These are phyloP conservation scores for Orientallactaga bullata DNA, from an alignment of 2,113 vertebrate species.

Conservation along the genomic window DNA sequence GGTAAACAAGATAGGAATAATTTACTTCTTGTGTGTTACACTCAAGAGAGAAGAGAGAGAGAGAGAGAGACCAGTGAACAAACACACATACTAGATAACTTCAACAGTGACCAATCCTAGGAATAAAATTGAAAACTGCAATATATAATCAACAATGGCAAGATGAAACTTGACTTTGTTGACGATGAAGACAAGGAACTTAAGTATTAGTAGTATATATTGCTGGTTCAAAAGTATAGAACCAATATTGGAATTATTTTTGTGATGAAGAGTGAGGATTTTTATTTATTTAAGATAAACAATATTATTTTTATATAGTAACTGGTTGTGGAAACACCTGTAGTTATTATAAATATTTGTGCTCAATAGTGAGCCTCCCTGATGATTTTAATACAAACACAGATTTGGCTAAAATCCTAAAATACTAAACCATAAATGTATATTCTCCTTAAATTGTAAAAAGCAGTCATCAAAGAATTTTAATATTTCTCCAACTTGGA, in stretches of 20 bases:
- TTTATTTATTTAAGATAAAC: not conserved
- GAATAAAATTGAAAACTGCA: not conserved
- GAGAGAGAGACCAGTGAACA: not conserved
- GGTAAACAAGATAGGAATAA: not conserved
- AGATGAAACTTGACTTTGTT: not conserved
- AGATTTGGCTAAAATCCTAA: not conserved
- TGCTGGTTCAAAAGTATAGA: too few species aligned
- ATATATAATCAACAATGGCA: not conserved
- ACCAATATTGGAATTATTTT: not conserved
- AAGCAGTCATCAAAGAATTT: not conserved
- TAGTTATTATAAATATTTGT: too few species aligned
- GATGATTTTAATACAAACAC: too few species aligned
- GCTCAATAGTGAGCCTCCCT: not conserved
- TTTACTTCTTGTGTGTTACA: not conserved
- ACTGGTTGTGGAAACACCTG: too few species aligned
- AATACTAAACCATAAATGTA: not conserved
- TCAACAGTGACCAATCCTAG: not conserved
- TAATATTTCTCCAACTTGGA: not conserved
- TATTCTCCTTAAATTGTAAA: not conserved
- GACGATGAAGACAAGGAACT: not conserved
- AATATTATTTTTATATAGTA: not conserved
- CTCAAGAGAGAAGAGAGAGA: not conserved
- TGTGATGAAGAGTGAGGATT: not conserved
- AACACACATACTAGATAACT: not conserved
- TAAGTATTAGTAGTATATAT: too few species aligned